Evolutionary conservation across 1,140 invertebrate species (phyloP), one percentile per base, ranked within the genome.

Genomic region (Drosophila truncata): DNA sequence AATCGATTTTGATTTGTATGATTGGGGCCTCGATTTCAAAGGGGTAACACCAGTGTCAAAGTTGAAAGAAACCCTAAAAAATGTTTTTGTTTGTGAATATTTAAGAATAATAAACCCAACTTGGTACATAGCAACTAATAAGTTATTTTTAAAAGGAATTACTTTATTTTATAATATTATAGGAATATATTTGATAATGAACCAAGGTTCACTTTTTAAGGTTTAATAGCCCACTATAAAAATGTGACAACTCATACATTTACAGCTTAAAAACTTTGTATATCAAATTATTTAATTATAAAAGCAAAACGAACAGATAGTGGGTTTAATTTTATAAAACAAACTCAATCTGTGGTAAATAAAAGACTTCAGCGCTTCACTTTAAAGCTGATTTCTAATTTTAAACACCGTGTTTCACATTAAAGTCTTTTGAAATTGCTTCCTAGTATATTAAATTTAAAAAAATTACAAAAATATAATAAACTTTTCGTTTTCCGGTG

Each of bases 1-100:
- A 61, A 61, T 61, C 59, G 29, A 61, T 61, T 61, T 59, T 29
- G 42, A 31, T 18, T 50, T 16, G 16, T 47, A 20, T 25, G 42
- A 61, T 54, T 61, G 59, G 31, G 52, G 33, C 14, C 14, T 37
- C 33, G 14, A 25, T 11, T 55, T 37, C 3, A 11, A 55, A 16
- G 31, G 31, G 31, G 33, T 55, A 55, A 55, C 52, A 55, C 52
- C 52, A 37, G 31, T 14, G 31, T 35, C 31, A 20, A 20, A 2
- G 18, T 35, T 16, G 1, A 54, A 37, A 35, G 50, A 54, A 54
- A 54, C 50, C 18, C 18, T 16, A 20, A 52, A 35, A 54, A 16
- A 2, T 9, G 18, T 7, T 20, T 18, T 14, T 52, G 5, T 33
- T 52, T 20, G 14, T 52, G 13, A 52, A 52, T 33, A 50, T 50